Base-by-base conservation (phyloP, 2,797 vertebrate genomes). In the Odontamblyopus lacepedii region DNA sequence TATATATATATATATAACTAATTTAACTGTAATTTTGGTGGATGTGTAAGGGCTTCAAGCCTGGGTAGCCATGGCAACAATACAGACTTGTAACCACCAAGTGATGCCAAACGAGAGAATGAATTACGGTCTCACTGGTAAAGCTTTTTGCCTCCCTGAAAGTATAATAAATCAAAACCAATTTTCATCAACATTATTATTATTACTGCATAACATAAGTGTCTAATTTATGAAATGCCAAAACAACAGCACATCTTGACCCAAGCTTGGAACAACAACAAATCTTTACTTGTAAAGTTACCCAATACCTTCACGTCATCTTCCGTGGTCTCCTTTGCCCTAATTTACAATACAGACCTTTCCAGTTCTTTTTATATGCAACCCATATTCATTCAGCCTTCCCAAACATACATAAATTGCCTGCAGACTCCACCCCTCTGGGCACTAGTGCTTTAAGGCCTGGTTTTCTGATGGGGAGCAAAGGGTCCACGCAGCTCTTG, bases 321-420 rank as follows among this genome's bases (percentile, higher is more conserved):
- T 44, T 81, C 27, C 32, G 68, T 77, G 72, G 65, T 63, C 68
- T 73, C 72, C 76, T 75, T 79, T 66, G 74, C 68, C 77, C 67
- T 83, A 90, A 91, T 89, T 89, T 90, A 89, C 11, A 56, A 78
- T 67, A 60, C 26, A 81, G 84, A 84, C 80, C 78, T 89, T 85
- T 85, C 66, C 53, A 63, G 56, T 78, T 80, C 67, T 79, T 90
- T 89, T 85, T 84, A 85, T 84, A 82, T 79, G 79, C 74, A 76
- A 38, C 80, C 75, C 67, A 78, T 81, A 84, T 83, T 79, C 76
- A 56, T 79, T 82, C 78, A 77, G 83, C 77, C 77, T 86, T 74
- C 88, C 73, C 83, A 82, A 89, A 83, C 11, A 69, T 51, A 80
- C 83, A 88, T 91, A 87, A 89, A 91, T 87, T 83, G 61, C 56